These are phyloP conservation scores for Drosophila dunni DNA, from an alignment of 1,140 invertebrate species.

Conservation along the genomic window DNA sequence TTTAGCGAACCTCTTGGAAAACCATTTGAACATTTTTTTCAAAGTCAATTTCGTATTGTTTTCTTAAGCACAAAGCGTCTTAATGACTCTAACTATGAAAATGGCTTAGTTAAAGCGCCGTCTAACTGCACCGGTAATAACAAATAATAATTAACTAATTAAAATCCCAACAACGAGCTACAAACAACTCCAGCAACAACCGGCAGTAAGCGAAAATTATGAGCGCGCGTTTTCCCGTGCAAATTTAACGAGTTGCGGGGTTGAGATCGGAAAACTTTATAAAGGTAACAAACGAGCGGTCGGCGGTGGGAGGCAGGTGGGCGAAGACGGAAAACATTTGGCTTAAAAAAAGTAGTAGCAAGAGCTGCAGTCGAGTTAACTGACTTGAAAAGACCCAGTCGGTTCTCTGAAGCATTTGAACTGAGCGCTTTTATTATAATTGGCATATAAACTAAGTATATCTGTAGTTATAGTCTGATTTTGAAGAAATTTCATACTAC, in stretches of 20 bases:
- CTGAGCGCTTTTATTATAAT: no score
- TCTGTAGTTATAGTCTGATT: no score
- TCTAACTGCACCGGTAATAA: conserved; percentile 46
- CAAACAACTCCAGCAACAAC: conserved; percentile 25
- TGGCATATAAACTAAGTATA: no score
- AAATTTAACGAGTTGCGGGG: background rate
- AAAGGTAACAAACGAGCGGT: background rate
- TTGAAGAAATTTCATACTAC: no score
- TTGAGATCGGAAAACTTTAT: conserved; percentile 46
- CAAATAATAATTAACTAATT: conserved; percentile 75
- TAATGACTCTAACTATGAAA: conserved; percentile 20
- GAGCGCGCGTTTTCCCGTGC: conserved; percentile 53
- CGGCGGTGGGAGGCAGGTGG: conserved; percentile 10
- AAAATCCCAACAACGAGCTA: conserved; percentile 34
- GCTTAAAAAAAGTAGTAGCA: conserved; percentile 7
- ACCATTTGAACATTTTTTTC: conserved; percentile 8
- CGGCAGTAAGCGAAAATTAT: conserved; percentile 60
- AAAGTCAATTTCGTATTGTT: conserved; percentile 1
- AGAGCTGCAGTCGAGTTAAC: background rate
- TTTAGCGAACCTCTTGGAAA: conserved; percentile 3
- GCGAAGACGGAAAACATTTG: conserved; percentile 44
- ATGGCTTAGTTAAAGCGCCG: conserved; percentile 30
- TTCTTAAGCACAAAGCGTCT: background rate
- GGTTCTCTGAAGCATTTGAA: no score
- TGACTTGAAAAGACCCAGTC: no score